Evolutionary conservation across 2,797 vertebrate genomes (phyloP).

Genomic region (Leucoraja ocellata): DNA sequence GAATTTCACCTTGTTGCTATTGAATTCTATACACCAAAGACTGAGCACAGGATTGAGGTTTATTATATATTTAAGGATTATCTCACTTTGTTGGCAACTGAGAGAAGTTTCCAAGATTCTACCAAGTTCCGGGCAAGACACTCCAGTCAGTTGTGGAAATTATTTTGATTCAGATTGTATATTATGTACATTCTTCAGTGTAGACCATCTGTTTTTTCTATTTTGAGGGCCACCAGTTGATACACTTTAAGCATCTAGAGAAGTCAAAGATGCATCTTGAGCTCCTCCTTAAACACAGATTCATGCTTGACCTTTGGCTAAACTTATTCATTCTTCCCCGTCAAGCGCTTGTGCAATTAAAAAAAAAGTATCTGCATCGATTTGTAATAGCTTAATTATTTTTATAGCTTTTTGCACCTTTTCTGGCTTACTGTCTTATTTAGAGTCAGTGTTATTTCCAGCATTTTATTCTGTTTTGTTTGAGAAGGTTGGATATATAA

Average conservation of each 20-base stretch:
- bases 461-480: constrained; percentile 25
- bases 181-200: constrained; percentile 33
- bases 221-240: constrained; percentile 22
- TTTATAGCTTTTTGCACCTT: constrained; percentile 26
- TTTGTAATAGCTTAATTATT: constrained; percentile 8
- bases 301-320: constrained; percentile 10
- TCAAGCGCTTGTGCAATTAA: neutral
- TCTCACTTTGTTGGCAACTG: constrained; percentile 7
- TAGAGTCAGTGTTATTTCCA: constrained; percentile 32
- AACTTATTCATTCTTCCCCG: constrained; percentile 11
- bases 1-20: neutral
- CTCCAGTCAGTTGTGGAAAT: constrained; percentile 33
- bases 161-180: constrained; percentile 1
- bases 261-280: constrained; percentile 21
- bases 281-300: neutral
- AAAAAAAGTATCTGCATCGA: neutral
- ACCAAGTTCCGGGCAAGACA: constrained; percentile 26
- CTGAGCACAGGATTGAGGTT: neutral
- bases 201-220: constrained; percentile 31
- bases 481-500: constrained; percentile 34
- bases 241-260: neutral
- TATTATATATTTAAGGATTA: neutral
- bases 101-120: constrained; percentile 19
- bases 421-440: constrained; percentile 20
- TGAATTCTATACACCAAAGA: neutral